Evolutionary conservation across 2,113 vertebrate genomes (phyloP).

Genomic region (Lethenteron camtschaticum): DNA sequence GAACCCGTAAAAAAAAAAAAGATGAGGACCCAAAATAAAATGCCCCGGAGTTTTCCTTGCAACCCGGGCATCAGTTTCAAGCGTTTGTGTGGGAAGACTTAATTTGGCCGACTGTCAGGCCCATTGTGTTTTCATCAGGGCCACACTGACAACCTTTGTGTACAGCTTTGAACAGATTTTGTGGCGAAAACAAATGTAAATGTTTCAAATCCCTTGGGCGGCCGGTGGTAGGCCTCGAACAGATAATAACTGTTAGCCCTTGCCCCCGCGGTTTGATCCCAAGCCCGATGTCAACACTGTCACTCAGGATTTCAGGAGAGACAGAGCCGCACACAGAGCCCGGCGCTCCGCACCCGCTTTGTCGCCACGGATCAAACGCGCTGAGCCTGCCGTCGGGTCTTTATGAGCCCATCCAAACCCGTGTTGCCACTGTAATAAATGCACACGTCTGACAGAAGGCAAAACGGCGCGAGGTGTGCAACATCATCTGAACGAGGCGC

Average conservation of each 20-base stretch:
- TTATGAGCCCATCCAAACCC: no score
- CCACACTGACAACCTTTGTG: slow-evolving; percentile 4
- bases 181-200: slow-evolving; percentile 4
- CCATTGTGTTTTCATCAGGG: slow-evolving; percentile 4
- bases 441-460: no score
- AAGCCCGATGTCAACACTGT: slow-evolving; percentile 3
- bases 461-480: no score
- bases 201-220: slow-evolving; percentile 1
- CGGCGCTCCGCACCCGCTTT: no score
- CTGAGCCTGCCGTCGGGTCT: no score
- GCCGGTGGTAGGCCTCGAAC: not conserved
- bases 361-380: no score
- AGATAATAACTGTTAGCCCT: not conserved
- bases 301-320: slow-evolving; percentile 1
- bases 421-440: no score
- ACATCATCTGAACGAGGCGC: no score
- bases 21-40: no score
- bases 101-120: not conserved
- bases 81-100: slow-evolving; percentile 3
- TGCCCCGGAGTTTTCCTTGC: not conserved
- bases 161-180: slow-evolving; percentile 3
- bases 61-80: not conserved
- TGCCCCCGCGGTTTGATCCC: slow-evolving; percentile 2
- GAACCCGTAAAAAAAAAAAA: no score
- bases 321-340: no score